These are phyloP conservation scores for Morpho achilles DNA, from an alignment of 2,888 invertebrate genomes.

Conservation along the genomic window DNA sequence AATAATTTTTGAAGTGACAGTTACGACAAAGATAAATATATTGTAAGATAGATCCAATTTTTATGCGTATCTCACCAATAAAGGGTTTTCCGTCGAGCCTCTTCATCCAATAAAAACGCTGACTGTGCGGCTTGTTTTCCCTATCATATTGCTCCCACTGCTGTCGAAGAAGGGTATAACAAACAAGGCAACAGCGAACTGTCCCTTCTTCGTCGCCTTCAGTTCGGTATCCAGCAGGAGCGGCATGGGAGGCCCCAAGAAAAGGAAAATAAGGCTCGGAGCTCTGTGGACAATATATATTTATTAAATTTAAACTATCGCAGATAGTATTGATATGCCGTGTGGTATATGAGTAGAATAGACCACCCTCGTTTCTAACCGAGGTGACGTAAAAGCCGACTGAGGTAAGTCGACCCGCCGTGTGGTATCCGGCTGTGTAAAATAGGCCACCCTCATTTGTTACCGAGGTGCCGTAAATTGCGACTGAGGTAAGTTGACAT, in stretches of 20 bases:
- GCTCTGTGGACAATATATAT: constrained; percentile 38
- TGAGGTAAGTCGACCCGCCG: no score
- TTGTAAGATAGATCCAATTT: background rate
- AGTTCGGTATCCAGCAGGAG: constrained; percentile 87
- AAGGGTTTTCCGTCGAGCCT: constrained; percentile 93
- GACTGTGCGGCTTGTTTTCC: constrained; percentile 90
- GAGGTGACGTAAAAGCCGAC: no score
- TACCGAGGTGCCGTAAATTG: no score
- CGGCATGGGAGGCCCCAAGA: constrained; percentile 89
- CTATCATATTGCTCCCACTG: constrained; percentile 96
- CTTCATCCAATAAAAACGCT: constrained; percentile 95
- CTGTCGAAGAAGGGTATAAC: constrained; percentile 90
- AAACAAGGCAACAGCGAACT: constrained; percentile 90
- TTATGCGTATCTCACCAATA: constrained; percentile 74
- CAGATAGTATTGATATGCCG: no score
- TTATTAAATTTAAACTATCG: background rate
- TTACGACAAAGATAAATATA: background rate
- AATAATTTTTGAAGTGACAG: no score
- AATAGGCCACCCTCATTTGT: no score
- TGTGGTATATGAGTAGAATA: no score
- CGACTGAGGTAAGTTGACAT: no score
- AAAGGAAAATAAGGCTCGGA: constrained; percentile 94
- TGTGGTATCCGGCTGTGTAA: no score
- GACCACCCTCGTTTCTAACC: no score
- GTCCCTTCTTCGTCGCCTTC: constrained; percentile 67